Conservation (phyloP, 2,797 vertebrate species). For the Sternotherus odoratus region DNA sequence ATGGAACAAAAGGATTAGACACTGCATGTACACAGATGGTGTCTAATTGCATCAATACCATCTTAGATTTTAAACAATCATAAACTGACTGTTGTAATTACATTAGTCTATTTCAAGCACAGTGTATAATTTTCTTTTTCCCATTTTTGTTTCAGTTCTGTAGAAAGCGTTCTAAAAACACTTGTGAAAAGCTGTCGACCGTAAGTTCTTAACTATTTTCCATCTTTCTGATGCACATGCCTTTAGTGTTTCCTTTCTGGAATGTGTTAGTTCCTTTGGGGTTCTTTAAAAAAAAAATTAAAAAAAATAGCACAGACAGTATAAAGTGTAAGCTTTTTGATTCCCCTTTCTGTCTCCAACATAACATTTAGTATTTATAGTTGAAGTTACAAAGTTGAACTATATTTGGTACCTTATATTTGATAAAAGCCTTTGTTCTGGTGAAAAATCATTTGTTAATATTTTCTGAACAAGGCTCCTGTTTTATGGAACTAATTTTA, state of each 20-base stretch:
- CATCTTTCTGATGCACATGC: background rate
- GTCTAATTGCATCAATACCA: slow-evolving; percentile 75
- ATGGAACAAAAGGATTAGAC: slow-evolving; percentile 59
- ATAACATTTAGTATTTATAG: background rate
- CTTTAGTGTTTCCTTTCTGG: background rate
- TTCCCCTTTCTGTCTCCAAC: too few species aligned
- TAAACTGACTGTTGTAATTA: slow-evolving; percentile 44
- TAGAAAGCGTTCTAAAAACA: slow-evolving; percentile 95
- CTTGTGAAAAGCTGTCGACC: slow-evolving; percentile 96
- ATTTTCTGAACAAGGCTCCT: background rate
- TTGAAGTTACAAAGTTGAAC: background rate
- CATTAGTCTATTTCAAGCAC: background rate
- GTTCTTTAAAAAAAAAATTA: too few species aligned
- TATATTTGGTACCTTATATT: background rate
- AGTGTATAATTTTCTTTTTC: slow-evolving; percentile 19
- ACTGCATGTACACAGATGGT: slow-evolving; percentile 80
- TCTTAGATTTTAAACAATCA: slow-evolving; percentile 62
- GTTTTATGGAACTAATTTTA: background rate
- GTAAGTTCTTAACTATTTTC: slow-evolving; percentile 85
- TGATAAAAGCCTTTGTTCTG: background rate
- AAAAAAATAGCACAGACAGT: too few species aligned
- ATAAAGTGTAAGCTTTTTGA: background rate
- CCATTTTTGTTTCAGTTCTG: slow-evolving; percentile 85
- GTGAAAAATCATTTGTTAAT: background rate
- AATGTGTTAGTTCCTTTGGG: background rate